These are phyloP conservation scores for Coenonympha arcania DNA, from an alignment of 2,888 invertebrate genomes.

Conservation along the genomic window DNA sequence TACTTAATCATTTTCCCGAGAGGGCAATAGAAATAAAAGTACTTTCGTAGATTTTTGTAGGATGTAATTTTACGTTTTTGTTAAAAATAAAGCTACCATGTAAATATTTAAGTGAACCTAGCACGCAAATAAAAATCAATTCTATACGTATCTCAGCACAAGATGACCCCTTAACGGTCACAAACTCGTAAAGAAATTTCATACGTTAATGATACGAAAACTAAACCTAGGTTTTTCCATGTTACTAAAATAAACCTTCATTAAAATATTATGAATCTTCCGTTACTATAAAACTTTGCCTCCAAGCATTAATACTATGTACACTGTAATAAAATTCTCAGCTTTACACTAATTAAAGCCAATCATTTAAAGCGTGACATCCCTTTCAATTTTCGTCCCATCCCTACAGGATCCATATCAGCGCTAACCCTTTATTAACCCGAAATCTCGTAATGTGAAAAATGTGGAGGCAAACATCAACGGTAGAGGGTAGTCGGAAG, in stretches of 20 bases:
- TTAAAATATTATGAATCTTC: too few relatives aligned
- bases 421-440: slow-evolving; percentile 26
- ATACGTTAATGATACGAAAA: too few relatives aligned
- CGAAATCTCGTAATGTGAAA: slow-evolving; percentile 34
- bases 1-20: background rate
- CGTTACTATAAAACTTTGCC: background rate
- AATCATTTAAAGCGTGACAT: background rate
- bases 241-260: too few relatives aligned
- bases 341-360: slow-evolving; percentile 5
- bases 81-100: too few relatives aligned
- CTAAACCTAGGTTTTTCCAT: too few relatives aligned
- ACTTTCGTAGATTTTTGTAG: background rate
- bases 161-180: too few relatives aligned
- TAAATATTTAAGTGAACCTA: too few relatives aligned
- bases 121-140: too few relatives aligned
- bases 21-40: background rate
- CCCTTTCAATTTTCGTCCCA: slow-evolving; percentile 24
- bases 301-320: background rate
- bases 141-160: too few relatives aligned
- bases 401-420: slow-evolving; percentile 22
- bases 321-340: background rate
- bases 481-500: slow-evolving; percentile 28
- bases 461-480: slow-evolving; percentile 50
- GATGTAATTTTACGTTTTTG: too few relatives aligned
- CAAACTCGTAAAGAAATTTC: too few relatives aligned